Evolutionary conservation across 2,113 vertebrate species (phyloP).

Genomic region (Neopipo cinnamomea): DNA sequence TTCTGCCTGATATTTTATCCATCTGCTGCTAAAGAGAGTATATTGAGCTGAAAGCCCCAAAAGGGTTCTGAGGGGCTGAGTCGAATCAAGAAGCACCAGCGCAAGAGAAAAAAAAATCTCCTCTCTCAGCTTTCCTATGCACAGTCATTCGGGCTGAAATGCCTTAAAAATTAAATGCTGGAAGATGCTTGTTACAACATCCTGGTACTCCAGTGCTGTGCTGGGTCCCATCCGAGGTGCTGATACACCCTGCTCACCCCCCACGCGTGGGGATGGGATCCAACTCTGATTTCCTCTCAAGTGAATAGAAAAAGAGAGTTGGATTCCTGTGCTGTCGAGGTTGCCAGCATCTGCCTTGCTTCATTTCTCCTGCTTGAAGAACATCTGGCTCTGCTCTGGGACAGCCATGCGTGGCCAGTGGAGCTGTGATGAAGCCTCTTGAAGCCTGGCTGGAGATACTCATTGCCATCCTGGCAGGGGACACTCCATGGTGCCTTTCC

Average conservation of each 20-base stretch:
- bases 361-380: background rate
- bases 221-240: background rate
- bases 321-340: rapidly evolving
- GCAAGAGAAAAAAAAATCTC: background rate
- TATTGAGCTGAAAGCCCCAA: background rate
- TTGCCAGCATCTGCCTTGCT: constrained; percentile 23
- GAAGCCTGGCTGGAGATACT: background rate
- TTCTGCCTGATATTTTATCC: constrained; percentile 34
- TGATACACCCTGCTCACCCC: background rate
- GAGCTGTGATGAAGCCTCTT: background rate
- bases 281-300: background rate
- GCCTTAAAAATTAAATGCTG: background rate
- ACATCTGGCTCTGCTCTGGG: constrained; percentile 11
- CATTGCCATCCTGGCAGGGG: background rate
- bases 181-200: background rate
- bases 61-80: background rate
- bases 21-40: background rate
- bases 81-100: background rate
- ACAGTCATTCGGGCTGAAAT: background rate
- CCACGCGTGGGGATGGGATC: background rate
- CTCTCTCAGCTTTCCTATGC: background rate
- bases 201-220: background rate
- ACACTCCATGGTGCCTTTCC: rapidly evolving
- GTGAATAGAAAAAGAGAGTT: background rate
- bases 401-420: background rate